Evolutionary conservation across 2,888 invertebrate species (phyloP).

Genomic region (Argynnis bischoffii): DNA sequence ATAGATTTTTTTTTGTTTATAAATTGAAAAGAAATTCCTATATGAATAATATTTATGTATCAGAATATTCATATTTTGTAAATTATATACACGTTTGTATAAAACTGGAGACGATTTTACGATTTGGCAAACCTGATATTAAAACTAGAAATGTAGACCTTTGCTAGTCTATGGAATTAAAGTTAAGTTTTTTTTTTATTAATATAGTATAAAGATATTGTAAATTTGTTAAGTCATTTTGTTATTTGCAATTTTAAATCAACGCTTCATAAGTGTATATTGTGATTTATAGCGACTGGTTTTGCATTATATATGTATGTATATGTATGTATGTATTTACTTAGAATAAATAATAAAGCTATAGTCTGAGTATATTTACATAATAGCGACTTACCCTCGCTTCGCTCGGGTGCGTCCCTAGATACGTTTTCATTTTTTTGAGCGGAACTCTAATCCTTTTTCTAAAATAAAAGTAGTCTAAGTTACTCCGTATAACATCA

Average conservation of each 20-base stretch:
- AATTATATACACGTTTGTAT: background rate
- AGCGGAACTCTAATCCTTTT: too few species aligned
- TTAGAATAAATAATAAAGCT: background rate
- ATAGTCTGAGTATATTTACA: too few species aligned
- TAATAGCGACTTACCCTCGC: too few species aligned
- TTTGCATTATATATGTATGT: background rate
- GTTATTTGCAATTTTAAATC: constrained; percentile 21
- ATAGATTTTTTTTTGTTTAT: too few species aligned
- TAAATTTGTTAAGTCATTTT: constrained; percentile 2
- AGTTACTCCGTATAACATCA: too few species aligned
- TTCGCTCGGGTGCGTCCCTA: too few species aligned
- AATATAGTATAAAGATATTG: background rate
- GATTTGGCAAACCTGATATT: constrained; percentile 7
- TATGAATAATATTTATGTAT: background rate
- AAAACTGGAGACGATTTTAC: background rate
- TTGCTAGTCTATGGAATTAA: background rate
- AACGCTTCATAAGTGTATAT: constrained; percentile 13
- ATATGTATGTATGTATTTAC: background rate
- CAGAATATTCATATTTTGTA: background rate
- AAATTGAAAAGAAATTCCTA: too few species aligned
- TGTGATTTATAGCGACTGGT: constrained; percentile 21
- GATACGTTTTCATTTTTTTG: too few species aligned
- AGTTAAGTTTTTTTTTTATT: background rate
- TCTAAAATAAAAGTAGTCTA: too few species aligned
- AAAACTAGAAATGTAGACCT: background rate